Evolutionary conservation across 2,888 invertebrate species (phyloP).

Genomic region (Trichacis sp.): DNA sequence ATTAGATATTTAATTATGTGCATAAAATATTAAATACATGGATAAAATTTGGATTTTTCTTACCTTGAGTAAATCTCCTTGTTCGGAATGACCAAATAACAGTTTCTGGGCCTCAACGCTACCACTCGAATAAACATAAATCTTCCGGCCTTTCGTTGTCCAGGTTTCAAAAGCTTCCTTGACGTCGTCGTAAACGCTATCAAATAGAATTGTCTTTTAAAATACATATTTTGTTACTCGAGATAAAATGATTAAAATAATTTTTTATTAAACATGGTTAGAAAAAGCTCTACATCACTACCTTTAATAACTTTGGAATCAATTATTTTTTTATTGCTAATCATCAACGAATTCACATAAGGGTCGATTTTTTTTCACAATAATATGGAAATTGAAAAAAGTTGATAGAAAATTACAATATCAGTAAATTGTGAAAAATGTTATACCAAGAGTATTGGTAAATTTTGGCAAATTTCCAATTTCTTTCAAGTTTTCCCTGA

Average conservation of each 20-base stretch:
- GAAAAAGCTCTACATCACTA: no score
- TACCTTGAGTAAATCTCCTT: constrained; percentile 81
- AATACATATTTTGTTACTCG: background rate
- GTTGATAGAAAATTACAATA: no score
- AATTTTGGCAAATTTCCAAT: no score
- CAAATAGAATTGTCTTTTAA: constrained; percentile 54
- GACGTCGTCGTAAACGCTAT: constrained; percentile 90
- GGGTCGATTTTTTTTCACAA: no score
- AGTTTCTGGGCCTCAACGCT: constrained; percentile 91
- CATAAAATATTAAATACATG: background rate
- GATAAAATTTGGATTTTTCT: constrained; percentile 35
- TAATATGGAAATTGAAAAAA: no score
- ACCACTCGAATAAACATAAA: constrained; percentile 93
- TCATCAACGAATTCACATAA: no score
- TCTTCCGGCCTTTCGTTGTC: constrained; percentile 75
- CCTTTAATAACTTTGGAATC: no score
- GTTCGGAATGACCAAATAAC: constrained; percentile 81
- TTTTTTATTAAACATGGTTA: background rate
- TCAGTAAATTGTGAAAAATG: no score
- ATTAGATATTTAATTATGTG: background rate
- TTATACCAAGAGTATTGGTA: no score
- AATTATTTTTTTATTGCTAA: no score
- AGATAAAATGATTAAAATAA: background rate
- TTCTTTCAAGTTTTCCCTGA: no score
- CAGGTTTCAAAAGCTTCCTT: constrained; percentile 79